These are phyloP conservation scores for Cebus imitator DNA, from an alignment of 2,113 vertebrate species.

Conservation along the genomic window DNA sequence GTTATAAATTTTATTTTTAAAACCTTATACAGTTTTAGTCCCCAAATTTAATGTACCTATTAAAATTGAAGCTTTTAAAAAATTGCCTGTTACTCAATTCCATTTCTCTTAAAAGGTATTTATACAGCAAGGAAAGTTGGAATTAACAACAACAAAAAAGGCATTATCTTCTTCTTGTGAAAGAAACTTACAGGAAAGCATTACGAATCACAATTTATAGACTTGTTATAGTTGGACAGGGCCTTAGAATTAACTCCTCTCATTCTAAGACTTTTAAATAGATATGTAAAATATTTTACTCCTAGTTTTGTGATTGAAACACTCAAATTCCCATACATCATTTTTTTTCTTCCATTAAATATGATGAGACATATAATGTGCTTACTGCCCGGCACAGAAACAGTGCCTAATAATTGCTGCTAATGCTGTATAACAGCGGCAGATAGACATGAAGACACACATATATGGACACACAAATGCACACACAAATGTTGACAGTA, in stretches of 20 bases:
- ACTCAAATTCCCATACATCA: not conserved
- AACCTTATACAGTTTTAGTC: not conserved
- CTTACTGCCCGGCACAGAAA: not conserved
- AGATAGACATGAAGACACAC: not conserved
- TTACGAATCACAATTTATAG: not conserved
- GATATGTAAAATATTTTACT: not conserved
- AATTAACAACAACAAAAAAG: not conserved
- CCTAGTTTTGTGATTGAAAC: not conserved
- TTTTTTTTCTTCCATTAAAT: not conserved
- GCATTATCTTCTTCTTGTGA: not conserved
- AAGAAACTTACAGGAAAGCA: not conserved
- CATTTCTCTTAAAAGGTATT: not conserved
- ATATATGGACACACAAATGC: not conserved
- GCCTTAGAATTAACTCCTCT: not conserved
- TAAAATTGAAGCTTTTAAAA: slow-evolving; percentile 6
- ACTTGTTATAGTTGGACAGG: not conserved
- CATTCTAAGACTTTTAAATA: not conserved
- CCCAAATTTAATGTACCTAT: not conserved
- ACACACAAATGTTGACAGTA: not conserved
- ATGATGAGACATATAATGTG: not conserved
- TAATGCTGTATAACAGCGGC: not conserved
- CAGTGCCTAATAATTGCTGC: not conserved
- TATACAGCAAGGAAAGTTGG: not conserved
- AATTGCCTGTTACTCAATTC: not conserved
- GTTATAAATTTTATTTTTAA: slow-evolving; percentile 8